phyloP scores from a whole-genome alignment of 2,113 vertebrate species.

The Gila orcuttii region DNA sequence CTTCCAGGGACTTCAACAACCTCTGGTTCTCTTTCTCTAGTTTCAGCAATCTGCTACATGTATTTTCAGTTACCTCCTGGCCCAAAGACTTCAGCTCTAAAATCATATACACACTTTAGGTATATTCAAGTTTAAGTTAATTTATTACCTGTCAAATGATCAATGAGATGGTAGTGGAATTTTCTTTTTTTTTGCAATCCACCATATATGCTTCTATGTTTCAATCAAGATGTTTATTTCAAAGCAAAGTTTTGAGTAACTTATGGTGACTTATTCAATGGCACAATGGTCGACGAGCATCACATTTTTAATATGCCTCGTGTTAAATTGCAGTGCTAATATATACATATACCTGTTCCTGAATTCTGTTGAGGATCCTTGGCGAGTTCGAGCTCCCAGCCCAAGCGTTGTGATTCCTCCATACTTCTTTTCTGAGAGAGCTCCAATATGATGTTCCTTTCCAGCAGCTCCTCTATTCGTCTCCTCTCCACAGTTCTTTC shows the following conservation, averaged over 20 bases:
- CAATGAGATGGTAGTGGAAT: background rate
- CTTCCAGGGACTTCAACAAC: slow-evolving; percentile 90
- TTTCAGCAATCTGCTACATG: slow-evolving; percentile 92
- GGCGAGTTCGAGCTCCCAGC: slow-evolving; percentile 96
- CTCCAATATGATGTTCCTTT: slow-evolving; percentile 95
- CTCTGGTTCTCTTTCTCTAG: slow-evolving; percentile 97
- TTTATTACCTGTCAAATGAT: background rate
- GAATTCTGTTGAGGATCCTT: slow-evolving; percentile 85
- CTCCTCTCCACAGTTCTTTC: slow-evolving; percentile 94
- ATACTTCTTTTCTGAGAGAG: slow-evolving; percentile 99
- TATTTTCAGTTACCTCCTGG: slow-evolving; percentile 94
- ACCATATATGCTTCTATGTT: background rate
- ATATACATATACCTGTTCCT: slow-evolving; percentile 59
- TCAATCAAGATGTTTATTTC: background rate
- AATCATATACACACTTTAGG: slow-evolving; percentile 60
- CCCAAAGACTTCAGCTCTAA: slow-evolving; percentile 87
- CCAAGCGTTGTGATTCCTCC: slow-evolving; percentile 96
- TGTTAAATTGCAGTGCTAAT: background rate
- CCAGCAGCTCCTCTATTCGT: slow-evolving; percentile 94
- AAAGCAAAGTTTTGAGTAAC: background rate
- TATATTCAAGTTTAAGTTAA: background rate
- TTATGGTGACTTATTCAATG: background rate
- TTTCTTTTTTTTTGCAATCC: background rate
- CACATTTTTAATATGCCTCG: background rate
- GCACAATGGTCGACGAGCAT: background rate